Evolutionary conservation across 2,888 invertebrate genomes (phyloP), one percentile per base, ranked within the genome.

Genomic region (Metalampra italica): DNA sequence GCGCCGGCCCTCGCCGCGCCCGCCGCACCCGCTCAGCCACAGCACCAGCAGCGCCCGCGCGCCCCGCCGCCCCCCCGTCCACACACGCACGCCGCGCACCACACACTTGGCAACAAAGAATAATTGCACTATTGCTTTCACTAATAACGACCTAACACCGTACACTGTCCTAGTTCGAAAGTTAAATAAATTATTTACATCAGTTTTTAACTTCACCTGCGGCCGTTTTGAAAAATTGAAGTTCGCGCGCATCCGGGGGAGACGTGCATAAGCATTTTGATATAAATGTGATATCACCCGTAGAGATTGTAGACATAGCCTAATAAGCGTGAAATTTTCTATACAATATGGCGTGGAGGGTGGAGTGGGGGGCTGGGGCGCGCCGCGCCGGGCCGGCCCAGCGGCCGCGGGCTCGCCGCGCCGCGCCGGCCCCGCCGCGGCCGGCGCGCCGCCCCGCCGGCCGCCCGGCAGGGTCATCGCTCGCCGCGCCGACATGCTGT

Each of bases 181-280:
- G 61, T 68, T 71, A 69, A 75, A 64, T 66, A 72, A 64, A 67
- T 68, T 66, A 66, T 66, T 68, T 65, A 71, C 68, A 61, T 57
- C 66, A 57, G 67, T 70, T 89, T 89, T 89, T 88, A 89, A 89
- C 79, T 88, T 89, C 70, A 89, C 88, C 78, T 85, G 79, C 65
- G 89, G 87, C 75, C 86, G 86, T 78, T 88, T 88, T 87, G 86
- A 78, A 81, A 85, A 79, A 80, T 78, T 76, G 68, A 75, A 75
- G 82, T 83, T 82, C 71, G 76, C 74, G 60, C 77, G 77, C 72
- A 75, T 62, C 53, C 81, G 72, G 57, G 80, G 71, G 52, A 79
- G 57, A 51, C 69, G 69, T 56, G 71, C 66, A 64, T 64, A 57
- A 58, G 68, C 65, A 60, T 68, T 75, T 65, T 74, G 71, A 68